These are phyloP conservation scores for Trachurus trachurus DNA, from an alignment of 2,797 vertebrate species.

Conservation along the genomic window DNA sequence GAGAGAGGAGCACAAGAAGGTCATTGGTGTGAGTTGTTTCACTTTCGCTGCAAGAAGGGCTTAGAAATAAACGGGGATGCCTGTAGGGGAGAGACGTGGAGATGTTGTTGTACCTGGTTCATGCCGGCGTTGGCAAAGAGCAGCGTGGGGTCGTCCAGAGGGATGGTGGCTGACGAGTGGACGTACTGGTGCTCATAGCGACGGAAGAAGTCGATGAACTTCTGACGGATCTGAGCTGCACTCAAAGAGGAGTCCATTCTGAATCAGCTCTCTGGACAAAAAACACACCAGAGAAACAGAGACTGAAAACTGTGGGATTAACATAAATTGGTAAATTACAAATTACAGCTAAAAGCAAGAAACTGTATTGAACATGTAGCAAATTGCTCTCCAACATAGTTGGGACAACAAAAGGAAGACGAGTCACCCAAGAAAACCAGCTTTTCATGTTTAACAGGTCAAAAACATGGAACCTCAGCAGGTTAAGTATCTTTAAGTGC, in stretches of 20 bases:
- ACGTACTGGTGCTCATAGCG: constrained; percentile 92
- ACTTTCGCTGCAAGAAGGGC: no score
- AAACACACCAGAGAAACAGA: neutral
- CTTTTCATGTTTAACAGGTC: neutral
- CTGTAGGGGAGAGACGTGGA: neutral
- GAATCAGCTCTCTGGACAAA: constrained; percentile 62
- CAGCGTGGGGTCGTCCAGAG: constrained; percentile 96
- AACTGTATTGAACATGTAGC: neutral
- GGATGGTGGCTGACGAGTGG: constrained; percentile 94
- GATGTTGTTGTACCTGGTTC: constrained; percentile 91
- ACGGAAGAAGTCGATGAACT: constrained; percentile 96
- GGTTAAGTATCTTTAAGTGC: no score
- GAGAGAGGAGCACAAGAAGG: neutral
- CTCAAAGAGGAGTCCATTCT: constrained; percentile 90
- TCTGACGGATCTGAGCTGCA: constrained; percentile 93
- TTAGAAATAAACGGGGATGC: neutral
- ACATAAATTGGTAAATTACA: neutral
- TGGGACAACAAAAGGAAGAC: neutral
- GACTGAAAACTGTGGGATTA: neutral
- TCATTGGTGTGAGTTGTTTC: neutral
- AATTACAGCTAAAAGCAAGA: neutral
- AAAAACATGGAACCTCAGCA: neutral
- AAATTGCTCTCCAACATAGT: neutral
- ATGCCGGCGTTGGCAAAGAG: constrained; percentile 99
- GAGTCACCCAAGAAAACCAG: neutral